Base-by-base conservation (phyloP, 2,888 invertebrate species). In the Criorhina ranunculi region DNA sequence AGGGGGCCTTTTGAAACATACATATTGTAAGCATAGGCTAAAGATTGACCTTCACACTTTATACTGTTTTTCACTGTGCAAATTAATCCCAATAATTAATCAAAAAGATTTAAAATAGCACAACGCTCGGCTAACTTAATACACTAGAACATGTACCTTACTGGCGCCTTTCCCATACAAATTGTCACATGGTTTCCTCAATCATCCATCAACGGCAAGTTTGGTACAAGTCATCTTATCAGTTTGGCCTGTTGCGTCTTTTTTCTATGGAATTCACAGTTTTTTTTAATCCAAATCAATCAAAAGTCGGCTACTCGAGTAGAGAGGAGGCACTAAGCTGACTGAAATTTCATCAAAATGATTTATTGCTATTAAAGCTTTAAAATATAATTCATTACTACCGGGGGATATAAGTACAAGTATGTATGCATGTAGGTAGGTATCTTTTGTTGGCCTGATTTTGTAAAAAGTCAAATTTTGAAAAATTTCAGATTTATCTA, bases 241-340 rank as follows among this genome's bases (percentile, higher is more conserved):
- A 73, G 53, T 8, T n/a, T 11, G 35, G 49, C 24, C 40, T 37
- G 1, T 29, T 37, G 15, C n/a, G 29, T 17, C 49, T 37, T 40
- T 51, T 60, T 60, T 15, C 17, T 8, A 19, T 15, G 42, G 29
- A 51, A 72, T 29, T 59, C 17, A 9, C 37, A 15, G 11, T 15
- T 60, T 49, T 49, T 53, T 40, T 64, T 46, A 64, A 64, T 62
- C 73, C 73, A 55, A 73, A 64, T 64, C 73, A 73, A 73, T 64
- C 62, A 73, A 64, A 49, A 31, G 17, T 40, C 37, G 19, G 31
- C 31, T 60, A n/a, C 33, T 24, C 17, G 19, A 12, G 42, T 8
- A 31, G 33, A 31, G 62, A 42, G 19, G 19, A 44, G 35, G 40
- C 29, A 44, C 33, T 51, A 42, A 44, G 37, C 35, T 35, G 35